Conservation (phyloP, 2,888 invertebrate species). For the Entomobrya proxima region DNA sequence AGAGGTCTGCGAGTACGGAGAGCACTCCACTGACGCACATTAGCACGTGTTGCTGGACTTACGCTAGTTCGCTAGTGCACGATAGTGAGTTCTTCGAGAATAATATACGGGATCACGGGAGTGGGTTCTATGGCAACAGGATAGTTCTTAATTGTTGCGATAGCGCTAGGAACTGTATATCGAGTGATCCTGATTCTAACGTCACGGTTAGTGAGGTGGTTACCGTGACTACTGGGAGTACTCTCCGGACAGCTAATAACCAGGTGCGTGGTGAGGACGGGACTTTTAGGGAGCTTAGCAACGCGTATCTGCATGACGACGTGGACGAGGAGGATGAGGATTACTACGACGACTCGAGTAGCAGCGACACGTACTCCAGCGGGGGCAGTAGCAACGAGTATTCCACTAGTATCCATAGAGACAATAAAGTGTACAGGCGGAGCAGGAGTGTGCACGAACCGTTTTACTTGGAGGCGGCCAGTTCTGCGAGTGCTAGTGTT, state of each 20-base stretch:
- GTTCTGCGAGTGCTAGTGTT: neutral
- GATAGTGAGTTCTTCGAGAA: conserved; percentile 6
- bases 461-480: neutral
- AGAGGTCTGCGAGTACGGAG: no score
- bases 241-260: conserved; percentile 35
- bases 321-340: conserved; percentile 33
- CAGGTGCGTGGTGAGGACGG: conserved; percentile 36
- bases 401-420: conserved; percentile 24
- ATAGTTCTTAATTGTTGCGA: conserved; percentile 70
- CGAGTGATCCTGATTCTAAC: conserved; percentile 31
- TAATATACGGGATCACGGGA: neutral
- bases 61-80: conserved; percentile 63
- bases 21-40: no score
- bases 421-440: conserved; percentile 8
- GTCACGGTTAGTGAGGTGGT: no score
- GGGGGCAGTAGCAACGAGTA: neutral
- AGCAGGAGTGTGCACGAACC: neutral
- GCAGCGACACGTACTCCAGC: neutral
- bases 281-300: conserved; percentile 50
- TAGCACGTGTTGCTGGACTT: conserved; percentile 74
- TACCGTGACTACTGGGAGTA: neutral
- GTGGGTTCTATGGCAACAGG: conserved; percentile 26
- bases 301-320: neutral
- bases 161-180: conserved; percentile 39
- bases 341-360: neutral